Base-by-base conservation (phyloP, 2,113 vertebrate genomes). In the Gambusia affinis region DNA sequence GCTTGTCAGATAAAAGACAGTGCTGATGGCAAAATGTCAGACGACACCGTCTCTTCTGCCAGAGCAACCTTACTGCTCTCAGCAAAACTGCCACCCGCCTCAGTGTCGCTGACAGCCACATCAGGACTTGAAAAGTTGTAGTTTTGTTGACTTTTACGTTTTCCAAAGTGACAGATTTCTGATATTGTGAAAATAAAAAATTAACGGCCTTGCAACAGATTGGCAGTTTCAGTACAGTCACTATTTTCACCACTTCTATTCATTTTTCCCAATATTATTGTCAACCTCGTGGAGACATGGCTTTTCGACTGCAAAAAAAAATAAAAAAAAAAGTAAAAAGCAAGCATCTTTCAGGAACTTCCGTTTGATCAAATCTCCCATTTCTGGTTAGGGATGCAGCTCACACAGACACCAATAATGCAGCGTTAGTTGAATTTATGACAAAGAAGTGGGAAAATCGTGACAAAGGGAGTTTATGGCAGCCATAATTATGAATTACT, bases 1-100 rank as follows among this genome's bases (percentile, higher is more conserved):
- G 62, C 31, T 33, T 33, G 39, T 70, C 33, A 79, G 71, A 73
- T 63, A 51, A 80, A 75, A 86, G 70, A 24, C 12, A 30, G 67
- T 3, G 73, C 65, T 69, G 28, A 39, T 72, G 73, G 78, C 47
- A 84, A 17, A 68, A 61, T 79, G 74, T 83, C 80, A 78, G 51
- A 17, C 4, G 35, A 61, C 24, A 68, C 14, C 6, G 27, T 67
- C 35, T 69, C 66, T 80, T 11, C 27, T 79, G 69, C 35, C 66
- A 64, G 60, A 11, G 29, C 33, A 69, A 64, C 60, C 71, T 72
- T 42, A 82, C 2, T 15, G 54, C 44, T 80, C 76, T 66, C 63
- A 69, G 4, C 33, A 29, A 15, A 28, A 67, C 65, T 31, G 28
- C 39, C 2, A 75, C 42, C 29, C 35, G 35, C 4, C 61, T 30